Evolutionary conservation across 2,797 vertebrate genomes (phyloP).

Genomic region (Crax fasciolata): DNA sequence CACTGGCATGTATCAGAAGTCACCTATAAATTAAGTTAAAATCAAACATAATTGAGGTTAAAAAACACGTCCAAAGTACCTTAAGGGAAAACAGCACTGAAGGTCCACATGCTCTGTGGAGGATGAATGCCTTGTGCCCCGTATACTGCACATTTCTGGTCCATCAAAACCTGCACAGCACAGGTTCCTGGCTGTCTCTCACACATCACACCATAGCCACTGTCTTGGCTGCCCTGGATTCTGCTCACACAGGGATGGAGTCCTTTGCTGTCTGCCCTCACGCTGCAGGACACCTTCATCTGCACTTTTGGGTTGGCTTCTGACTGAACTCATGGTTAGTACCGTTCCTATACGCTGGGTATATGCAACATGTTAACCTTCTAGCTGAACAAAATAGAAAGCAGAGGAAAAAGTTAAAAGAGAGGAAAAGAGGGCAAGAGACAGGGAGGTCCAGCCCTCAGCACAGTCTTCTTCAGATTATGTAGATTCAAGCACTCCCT

Average conservation of each 20-base stretch:
- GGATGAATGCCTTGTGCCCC: background rate
- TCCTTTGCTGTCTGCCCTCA: background rate
- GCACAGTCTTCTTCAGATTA: background rate
- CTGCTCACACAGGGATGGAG: too few relatives aligned
- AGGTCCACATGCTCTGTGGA: background rate
- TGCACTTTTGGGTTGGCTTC: background rate
- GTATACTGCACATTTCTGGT: background rate
- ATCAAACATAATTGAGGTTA: background rate
- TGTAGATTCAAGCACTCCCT: background rate
- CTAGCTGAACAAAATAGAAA: background rate
- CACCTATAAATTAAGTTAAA: background rate
- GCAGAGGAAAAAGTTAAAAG: background rate
- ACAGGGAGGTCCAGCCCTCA: background rate
- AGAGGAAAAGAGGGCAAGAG: background rate
- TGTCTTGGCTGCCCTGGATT: background rate
- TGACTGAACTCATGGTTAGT: background rate
- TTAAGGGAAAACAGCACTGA: background rate
- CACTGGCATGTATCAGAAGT: background rate
- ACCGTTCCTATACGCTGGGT: background rate
- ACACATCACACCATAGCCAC: accelerated
- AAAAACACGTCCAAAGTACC: background rate
- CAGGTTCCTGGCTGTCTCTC: background rate
- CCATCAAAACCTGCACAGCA: background rate
- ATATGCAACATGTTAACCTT: background rate
- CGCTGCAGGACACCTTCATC: background rate